A percentile compares a stretch with the other conserved stretches of the same genome.
phyloP scores from a whole-genome alignment of 2,888 invertebrate genomes.

The Drosophila nigricruria region DNA sequence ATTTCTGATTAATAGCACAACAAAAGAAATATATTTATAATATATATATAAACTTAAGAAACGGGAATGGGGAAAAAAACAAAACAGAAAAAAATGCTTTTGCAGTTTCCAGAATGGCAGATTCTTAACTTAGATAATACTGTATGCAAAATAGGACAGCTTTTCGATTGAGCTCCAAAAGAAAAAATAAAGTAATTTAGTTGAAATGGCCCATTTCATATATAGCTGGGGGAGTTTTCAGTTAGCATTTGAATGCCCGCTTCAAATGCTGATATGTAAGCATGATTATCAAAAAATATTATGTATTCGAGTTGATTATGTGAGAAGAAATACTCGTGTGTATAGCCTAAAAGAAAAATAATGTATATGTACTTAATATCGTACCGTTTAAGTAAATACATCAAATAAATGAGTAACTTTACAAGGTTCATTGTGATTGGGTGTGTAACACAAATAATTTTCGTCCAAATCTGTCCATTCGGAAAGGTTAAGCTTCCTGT shows the following conservation, averaged over 20 bases:
- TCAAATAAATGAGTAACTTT: constrained; percentile 48
- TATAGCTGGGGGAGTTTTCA: constrained; percentile 25
- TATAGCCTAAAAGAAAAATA: constrained; percentile 59
- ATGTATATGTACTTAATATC: constrained; percentile 49
- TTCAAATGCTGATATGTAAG: constrained; percentile 79
- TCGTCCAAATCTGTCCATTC: constrained; percentile 42
- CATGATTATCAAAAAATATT: constrained; percentile 76
- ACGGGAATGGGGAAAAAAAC: constrained; percentile 28
- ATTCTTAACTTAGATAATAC: constrained; percentile 31
- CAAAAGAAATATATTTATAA: constrained; percentile 29
- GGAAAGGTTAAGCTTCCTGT: constrained; percentile 37
- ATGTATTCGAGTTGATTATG: constrained; percentile 33
- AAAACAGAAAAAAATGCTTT: constrained; percentile 51
- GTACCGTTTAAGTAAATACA: constrained; percentile 54
- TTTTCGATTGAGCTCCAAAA: constrained; percentile 56
- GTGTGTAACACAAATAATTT: constrained; percentile 51
- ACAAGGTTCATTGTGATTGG: constrained; percentile 46
- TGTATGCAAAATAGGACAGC: constrained; percentile 39
- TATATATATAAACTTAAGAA: constrained; percentile 19
- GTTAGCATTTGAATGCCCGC: constrained; percentile 67
- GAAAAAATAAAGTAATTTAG: constrained; percentile 29
- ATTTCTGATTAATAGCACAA: constrained; percentile 81
- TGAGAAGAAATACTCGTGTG: constrained; percentile 26
- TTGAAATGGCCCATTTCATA: constrained; percentile 47
- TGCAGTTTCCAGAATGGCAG: constrained; percentile 33